Evolutionary conservation across 2,113 vertebrate genomes (phyloP).

Genomic region (Corythornis vintsioides): DNA sequence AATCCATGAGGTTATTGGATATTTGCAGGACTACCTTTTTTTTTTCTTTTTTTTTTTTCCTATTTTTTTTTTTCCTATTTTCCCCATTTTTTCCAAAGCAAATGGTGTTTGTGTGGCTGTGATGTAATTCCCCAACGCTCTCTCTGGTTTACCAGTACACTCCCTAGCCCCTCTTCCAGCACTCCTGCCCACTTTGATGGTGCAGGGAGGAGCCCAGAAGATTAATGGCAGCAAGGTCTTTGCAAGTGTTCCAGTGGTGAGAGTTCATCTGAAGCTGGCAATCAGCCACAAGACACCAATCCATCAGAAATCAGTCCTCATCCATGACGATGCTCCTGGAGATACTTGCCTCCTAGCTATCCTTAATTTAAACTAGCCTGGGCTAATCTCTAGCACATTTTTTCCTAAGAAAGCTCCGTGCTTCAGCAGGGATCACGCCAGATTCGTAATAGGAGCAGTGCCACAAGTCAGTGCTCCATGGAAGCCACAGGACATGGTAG

Average conservation of each 20-base stretch:
- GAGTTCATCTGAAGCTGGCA: not conserved
- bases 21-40: not conserved
- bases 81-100: not conserved
- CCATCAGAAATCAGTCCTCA: not conserved
- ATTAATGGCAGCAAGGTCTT: not conserved
- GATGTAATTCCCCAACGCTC: not conserved
- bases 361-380: not conserved
- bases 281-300: not conserved
- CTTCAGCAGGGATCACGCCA: not conserved
- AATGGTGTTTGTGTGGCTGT: not conserved
- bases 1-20: not conserved
- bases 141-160: not conserved
- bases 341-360: not conserved
- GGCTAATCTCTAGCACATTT: not conserved
- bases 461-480: not conserved
- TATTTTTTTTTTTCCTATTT: not conserved
- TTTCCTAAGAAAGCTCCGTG: not conserved
- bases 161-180: not conserved
- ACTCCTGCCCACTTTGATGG: not conserved
- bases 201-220: rapidly evolving
- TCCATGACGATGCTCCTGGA: not conserved
- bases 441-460: not conserved
- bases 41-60: not conserved
- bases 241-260: not conserved
- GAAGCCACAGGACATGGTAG: not conserved